Conservation (phyloP, 2,888 invertebrate species). For the Geotrupes spiniger region DNA sequence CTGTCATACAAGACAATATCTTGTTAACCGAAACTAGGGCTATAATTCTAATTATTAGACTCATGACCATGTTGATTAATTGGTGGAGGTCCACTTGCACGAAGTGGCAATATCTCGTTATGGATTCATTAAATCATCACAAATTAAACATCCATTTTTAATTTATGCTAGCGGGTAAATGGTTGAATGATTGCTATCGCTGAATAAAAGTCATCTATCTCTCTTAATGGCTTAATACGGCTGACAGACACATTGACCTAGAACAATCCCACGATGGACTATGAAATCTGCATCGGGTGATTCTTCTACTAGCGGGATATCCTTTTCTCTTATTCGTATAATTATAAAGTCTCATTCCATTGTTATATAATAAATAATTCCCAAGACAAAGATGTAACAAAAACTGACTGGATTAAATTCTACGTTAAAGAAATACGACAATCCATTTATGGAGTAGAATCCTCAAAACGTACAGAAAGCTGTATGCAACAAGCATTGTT, state of each 20-base stretch:
- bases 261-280: conserved; percentile 9
- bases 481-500: conserved; percentile 22
- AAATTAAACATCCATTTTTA: conserved; percentile 19
- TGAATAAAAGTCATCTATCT: conserved; percentile 46
- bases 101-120: background rate
- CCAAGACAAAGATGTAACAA: conserved; percentile 19
- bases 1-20: conserved; percentile 39
- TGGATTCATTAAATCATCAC: background rate
- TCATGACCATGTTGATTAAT: background rate
- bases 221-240: conserved; percentile 42
- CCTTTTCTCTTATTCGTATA: conserved; percentile 6
- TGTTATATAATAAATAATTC: conserved; percentile 27
- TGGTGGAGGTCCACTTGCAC: no score
- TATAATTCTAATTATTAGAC: conserved; percentile 29
- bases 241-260: conserved; percentile 24
- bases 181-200: conserved; percentile 22
- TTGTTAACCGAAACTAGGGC: conserved; percentile 32
- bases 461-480: conserved; percentile 4
- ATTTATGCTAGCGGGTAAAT: conserved; percentile 30
- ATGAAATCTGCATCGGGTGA: background rate
- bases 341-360: conserved; percentile 27
- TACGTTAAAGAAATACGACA: conserved; percentile 40
- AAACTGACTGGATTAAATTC: conserved; percentile 27
- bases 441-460: conserved; percentile 41
- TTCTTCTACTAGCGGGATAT: conserved; percentile 1